These are phyloP conservation scores for Sphyrna mokarran DNA, from an alignment of 2,113 vertebrate genomes.

Conservation along the genomic window DNA sequence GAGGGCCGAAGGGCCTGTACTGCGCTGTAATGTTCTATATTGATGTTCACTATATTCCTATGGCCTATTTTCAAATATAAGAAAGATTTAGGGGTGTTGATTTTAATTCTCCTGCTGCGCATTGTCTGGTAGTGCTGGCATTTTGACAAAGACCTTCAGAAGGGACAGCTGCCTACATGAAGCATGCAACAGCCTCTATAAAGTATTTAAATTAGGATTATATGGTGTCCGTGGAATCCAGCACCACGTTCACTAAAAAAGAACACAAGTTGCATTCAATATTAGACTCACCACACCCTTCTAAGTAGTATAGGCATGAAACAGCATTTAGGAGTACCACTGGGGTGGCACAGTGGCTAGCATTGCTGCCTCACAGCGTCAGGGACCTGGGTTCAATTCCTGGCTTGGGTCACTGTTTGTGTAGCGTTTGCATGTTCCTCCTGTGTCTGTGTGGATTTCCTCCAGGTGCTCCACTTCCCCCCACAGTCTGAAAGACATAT, in stretches of 20 bases:
- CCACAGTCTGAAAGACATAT: too few species aligned
- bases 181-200: background rate
- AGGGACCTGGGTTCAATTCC: too few species aligned
- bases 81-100: background rate
- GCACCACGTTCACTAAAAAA: background rate
- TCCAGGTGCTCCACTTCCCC: too few species aligned
- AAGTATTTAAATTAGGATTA: background rate
- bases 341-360: too few species aligned
- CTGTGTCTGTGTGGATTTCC: too few species aligned
- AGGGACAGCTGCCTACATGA: background rate
- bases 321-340: background rate
- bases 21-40: too few species aligned
- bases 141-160: background rate
- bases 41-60: background rate
- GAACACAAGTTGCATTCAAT: background rate
- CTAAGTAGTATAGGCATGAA: background rate
- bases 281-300: background rate
- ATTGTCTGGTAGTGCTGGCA: background rate
- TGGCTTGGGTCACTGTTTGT: too few species aligned
- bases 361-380: too few species aligned
- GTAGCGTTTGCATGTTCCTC: too few species aligned
- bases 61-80: background rate
- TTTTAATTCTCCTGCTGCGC: background rate
- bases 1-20: too few species aligned
- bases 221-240: background rate